Conservation (phyloP, 1,140 invertebrate genomes). For the Drosophila punjabiensis region DNA sequence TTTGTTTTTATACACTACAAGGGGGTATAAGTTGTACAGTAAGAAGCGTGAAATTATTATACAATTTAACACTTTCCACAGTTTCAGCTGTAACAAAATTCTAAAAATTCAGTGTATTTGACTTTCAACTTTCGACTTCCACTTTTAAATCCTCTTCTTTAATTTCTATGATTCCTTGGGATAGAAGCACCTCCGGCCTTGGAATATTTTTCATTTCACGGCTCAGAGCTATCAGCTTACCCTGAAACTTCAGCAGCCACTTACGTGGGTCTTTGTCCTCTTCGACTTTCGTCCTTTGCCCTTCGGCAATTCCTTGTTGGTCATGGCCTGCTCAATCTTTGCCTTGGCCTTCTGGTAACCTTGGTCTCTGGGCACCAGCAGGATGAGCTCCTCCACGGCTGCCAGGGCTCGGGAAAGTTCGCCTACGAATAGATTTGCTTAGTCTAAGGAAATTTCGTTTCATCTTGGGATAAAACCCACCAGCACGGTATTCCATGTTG, state of each 20-base stretch:
- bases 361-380: constrained; percentile 47
- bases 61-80: neutral
- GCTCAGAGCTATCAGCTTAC: constrained; percentile 2
- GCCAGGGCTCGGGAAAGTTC: constrained; percentile 55
- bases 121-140: neutral
- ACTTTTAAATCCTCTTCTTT: neutral
- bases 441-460: constrained; percentile 24
- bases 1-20: neutral
- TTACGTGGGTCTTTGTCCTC: constrained; percentile 44
- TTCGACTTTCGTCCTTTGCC: constrained; percentile 22
- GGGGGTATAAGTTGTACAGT: neutral
- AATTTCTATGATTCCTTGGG: neutral
- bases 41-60: neutral
- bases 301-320: constrained; percentile 32
- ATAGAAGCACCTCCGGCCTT: neutral
- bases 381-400: constrained; percentile 58
- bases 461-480: constrained; percentile 34
- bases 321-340: constrained; percentile 54
- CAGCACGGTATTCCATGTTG: constrained; percentile 69
- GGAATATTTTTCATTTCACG: constrained; percentile 15
- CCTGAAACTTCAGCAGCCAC: constrained; percentile 16
- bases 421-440: constrained; percentile 36
- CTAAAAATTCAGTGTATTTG: neutral
- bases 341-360: constrained; percentile 50
- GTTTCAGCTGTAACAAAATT: neutral